Evolutionary conservation across 2,888 invertebrate genomes (phyloP), one percentile per base, ranked within the genome.

Genomic region (Drosophila affinis): DNA sequence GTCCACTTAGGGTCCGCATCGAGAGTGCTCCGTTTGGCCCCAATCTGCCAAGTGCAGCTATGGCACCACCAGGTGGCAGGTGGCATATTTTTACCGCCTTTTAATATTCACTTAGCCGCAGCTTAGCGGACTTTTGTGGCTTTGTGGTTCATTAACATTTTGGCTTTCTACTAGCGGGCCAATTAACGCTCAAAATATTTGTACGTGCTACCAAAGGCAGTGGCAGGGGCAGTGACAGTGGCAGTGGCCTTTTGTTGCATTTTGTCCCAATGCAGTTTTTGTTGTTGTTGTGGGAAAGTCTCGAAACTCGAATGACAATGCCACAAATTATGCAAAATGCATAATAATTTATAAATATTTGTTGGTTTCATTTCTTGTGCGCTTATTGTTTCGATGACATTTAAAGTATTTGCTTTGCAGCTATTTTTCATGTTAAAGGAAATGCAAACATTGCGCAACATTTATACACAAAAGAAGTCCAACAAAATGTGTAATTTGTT

Each of bases 61-160:
- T 39, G 27, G 24, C 3, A 3, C 3, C 3, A 3, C 21, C 21
- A 21, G 17, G 32, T 32, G 24, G 62, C 32, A 61, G 21, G 32
- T 62, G 21, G 24, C 6, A 44, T 39, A 24, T 46, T 44, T 62
- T 60, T 44, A 7, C 27, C 29, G n/a, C 39, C 59, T 63, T 49
- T 68, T 71, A 59, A 70, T 77, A 78, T 78, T 80, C 87, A 80
- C 76, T 83, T 83, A 77, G 70, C 69, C 76, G 76, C 78, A 74
- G 70, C 71, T 78, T 83, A 75, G 70, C 71, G 75, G 72, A 72
- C 73, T 73, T 75, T 68, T 68, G 73, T 71, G 74, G 78, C 49
- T 67, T 69, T 68, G 53, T 81, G 62, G 85, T 83, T 83, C 87
- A 87, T 83, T 83, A 87, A 78, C 87, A 84, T 81, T 78, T 78